phyloP scores from a whole-genome alignment of 2,888 invertebrate species.

The Ferdinandea cuprea region DNA sequence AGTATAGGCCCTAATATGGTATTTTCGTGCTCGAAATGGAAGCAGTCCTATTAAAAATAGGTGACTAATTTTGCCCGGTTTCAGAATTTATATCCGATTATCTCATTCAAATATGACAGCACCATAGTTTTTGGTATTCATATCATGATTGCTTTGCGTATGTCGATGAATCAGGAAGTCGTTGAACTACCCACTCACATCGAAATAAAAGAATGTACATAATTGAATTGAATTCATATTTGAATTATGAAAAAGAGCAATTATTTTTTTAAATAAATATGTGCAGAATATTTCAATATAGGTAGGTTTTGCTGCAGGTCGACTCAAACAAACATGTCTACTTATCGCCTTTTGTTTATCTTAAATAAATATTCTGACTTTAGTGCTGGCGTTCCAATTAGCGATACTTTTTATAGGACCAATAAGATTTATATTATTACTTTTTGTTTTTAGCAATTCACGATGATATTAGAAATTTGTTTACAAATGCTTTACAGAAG shows the following conservation, averaged over 20 bases:
- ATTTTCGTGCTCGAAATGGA: not conserved
- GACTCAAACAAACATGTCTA: no score
- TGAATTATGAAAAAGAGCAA: no score
- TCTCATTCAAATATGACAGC: constrained; percentile 20
- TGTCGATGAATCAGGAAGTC: constrained; percentile 1
- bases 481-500: not conserved
- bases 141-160: constrained; percentile 8
- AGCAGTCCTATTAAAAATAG: not conserved
- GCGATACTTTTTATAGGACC: not conserved
- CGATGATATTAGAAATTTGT: not conserved
- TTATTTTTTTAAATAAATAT: no score
- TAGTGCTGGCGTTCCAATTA: not conserved
- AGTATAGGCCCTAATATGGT: constrained; percentile 1
- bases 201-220: not conserved
- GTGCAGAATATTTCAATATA: no score
- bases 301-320: no score
- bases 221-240: no score
- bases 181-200: not conserved
- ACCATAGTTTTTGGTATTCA: constrained; percentile 5
- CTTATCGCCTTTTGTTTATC: constrained; percentile 29
- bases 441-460: not conserved
- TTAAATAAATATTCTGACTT: not conserved
- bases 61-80: constrained; percentile 15
- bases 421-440: not conserved
- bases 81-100: constrained; percentile 17